phyloP scores from a whole-genome alignment of 2,113 vertebrate species.

The Sturnus vulgaris region DNA sequence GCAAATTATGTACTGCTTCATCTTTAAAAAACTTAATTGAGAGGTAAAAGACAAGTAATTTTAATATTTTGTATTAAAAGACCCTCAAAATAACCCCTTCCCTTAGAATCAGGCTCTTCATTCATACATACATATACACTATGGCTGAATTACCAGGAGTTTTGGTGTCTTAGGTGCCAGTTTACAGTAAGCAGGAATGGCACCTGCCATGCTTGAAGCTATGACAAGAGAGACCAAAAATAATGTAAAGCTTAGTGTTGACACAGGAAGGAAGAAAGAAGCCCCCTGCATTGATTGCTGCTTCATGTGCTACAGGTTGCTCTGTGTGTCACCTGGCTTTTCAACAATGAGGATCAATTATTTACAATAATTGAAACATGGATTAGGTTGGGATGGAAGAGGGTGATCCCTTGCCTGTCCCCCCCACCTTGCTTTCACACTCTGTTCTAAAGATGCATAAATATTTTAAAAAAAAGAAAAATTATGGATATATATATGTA shows the following conservation, averaged over 20 bases:
- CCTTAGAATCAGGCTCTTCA: not conserved
- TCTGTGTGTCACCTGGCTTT: not conserved
- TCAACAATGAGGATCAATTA: not conserved
- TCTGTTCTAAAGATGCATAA: not conserved
- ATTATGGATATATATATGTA: not conserved
- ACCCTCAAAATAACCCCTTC: not conserved
- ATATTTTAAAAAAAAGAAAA: not conserved
- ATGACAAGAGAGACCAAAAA: not conserved
- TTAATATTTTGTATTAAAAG: not conserved
- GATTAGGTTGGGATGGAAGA: not conserved
- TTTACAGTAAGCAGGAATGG: not conserved
- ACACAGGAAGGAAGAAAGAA: not conserved
- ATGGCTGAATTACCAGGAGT: not conserved
- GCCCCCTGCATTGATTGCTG: not conserved
- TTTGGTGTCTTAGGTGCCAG: not conserved
- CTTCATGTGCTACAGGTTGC: not conserved
- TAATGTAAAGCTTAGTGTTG: not conserved
- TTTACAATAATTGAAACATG: not conserved
- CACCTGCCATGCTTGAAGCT: not conserved
- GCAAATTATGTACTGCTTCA: not conserved
- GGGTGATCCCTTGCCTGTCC: fast-evolving
- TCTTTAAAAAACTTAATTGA: not conserved
- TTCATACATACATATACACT: not conserved
- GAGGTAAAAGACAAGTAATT: not conserved
- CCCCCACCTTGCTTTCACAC: not conserved